Evolutionary conservation across 2,113 vertebrate species (phyloP), one percentile per base, ranked within the genome.

Genomic region (Spizaetus ornatus): DNA sequence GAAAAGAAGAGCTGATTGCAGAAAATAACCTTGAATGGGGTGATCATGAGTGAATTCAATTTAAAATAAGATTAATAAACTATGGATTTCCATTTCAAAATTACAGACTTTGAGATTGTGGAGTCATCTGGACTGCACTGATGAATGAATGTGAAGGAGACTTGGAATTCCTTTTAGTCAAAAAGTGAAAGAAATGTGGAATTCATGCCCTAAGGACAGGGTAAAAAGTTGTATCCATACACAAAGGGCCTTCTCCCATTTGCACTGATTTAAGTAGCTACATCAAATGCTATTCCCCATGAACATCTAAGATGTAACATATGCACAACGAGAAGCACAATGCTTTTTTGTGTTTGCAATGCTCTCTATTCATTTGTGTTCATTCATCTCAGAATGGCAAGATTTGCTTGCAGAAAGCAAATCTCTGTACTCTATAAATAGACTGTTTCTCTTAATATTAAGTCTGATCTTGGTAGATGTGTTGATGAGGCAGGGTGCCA

Each of bases 1-100:
- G 78, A 77, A 85, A 88, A 65, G 62, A 79, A 84, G 47, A 91
- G 7, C n/a, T 95, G 73, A 94, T 93, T 95, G 84, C 43, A 91
- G 91, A 63, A 95, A 94, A 84, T 79, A 56, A 93, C 77, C 52
- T 91, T 95, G 77, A 89, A 91, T 38, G 23, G 3, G 11, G 13
- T 90, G 58, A 94, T 92, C 53, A 27, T 7, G 55, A 86, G 10
- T 47, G 55, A 78, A 85, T 73, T 89, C 20, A 89, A 50, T 84
- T 91, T 89, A 82, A 94, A 79, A 13, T 10, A 18, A 27, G 42
- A 83, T 90, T 70, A 86, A 78, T 47, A 88, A 94, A 88, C 42
- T 67, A 55, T 40, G 20, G 42, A 43, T 84, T 91, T 71, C 56
- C 40, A 16, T 67, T 91, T 71, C 0, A 1, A 96, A 87, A 92